These are phyloP conservation scores for Cyclopterus lumpus DNA, from an alignment of 2,797 vertebrate genomes.

Conservation along the genomic window DNA sequence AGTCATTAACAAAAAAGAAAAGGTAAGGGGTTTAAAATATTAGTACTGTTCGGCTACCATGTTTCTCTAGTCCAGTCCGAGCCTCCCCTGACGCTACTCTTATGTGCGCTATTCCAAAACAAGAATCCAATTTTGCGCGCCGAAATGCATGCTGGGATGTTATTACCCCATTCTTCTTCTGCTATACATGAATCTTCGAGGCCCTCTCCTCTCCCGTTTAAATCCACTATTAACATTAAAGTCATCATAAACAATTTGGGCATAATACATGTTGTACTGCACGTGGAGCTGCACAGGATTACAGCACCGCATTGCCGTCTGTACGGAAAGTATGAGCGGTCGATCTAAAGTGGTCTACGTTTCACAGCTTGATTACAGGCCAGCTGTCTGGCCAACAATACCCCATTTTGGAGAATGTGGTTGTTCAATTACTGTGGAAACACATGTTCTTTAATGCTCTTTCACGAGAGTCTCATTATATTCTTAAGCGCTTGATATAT, in stretches of 20 bases:
- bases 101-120: neutral
- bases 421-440: neutral
- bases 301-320: neutral
- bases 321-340: neutral
- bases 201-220: neutral
- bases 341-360: neutral
- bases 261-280: neutral
- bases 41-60: rapidly evolving
- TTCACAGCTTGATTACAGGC: neutral
- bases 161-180: neutral
- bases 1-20: neutral
- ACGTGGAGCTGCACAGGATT: neutral
- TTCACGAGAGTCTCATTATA: neutral
- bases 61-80: too few species aligned
- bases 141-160: conserved; percentile 51
- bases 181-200: neutral
- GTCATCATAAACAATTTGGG: neutral
- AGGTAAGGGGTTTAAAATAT: rapidly evolving
- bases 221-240: neutral
- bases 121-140: conserved; percentile 48
- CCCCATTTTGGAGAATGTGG: neutral
- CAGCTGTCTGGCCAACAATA: neutral
- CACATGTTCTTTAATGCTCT: neutral
- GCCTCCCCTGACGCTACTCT: rapidly evolving
- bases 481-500: neutral